phyloP scores from a whole-genome alignment of 2,113 vertebrate genomes.

The Microtus ochrogaster region DNA sequence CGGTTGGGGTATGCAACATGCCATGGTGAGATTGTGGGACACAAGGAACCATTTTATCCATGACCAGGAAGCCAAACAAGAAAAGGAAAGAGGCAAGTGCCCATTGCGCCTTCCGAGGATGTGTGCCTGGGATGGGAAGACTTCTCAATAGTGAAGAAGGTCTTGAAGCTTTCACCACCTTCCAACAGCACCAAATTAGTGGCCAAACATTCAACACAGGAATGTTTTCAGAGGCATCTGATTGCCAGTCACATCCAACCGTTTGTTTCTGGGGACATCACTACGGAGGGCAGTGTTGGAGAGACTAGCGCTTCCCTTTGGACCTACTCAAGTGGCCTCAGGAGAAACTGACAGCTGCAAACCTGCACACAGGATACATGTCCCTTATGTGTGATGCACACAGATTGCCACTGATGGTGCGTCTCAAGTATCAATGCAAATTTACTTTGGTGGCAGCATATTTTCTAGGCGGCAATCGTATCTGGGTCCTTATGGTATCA shows the following conservation, averaged over 20 bases:
- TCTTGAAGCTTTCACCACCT: not conserved
- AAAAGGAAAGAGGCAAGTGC: not conserved
- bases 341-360: not conserved
- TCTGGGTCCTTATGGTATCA: not conserved
- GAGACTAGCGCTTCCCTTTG: slow-evolving; percentile 1
- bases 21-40: too few relatives aligned
- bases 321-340: not conserved
- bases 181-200: not conserved
- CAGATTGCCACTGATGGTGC: not conserved
- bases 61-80: not conserved
- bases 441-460: not conserved
- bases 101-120: not conserved
- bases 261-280: not conserved
- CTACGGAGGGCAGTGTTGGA: not conserved
- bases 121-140: not conserved
- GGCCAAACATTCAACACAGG: not conserved
- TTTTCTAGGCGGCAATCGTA: slow-evolving; percentile 10
- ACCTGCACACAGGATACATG: not conserved
- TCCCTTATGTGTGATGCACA: not conserved
- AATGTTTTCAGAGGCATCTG: not conserved
- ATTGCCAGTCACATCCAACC: not conserved
- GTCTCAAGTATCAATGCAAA: slow-evolving; percentile 6
- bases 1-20: not conserved
- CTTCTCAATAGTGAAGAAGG: not conserved
- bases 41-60: not conserved